Conservation (phyloP, 2,113 vertebrate genomes). For the Alouatta palliata region DNA sequence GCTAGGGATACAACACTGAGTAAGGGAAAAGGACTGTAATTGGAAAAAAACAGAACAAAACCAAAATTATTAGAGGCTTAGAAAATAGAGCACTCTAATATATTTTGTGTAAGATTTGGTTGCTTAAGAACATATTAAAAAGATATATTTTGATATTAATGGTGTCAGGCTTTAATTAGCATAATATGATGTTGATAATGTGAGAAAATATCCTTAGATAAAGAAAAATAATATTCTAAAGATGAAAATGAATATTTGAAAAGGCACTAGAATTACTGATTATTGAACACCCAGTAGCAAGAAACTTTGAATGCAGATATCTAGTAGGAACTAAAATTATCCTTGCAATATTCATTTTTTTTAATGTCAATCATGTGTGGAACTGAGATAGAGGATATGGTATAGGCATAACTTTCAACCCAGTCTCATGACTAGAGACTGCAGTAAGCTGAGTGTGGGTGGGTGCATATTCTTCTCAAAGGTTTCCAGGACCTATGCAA, state of each 20-base stretch:
- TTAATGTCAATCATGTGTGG: rapidly evolving
- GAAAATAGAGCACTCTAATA: background rate
- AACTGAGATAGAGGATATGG: background rate
- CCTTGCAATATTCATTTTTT: background rate
- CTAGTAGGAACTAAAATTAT: background rate
- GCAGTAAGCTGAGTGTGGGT: background rate
- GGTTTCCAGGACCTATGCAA: background rate
- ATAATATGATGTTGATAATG: background rate
- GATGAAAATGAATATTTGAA: background rate
- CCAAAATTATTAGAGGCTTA: background rate
- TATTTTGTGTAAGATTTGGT: background rate
- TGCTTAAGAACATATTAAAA: background rate
- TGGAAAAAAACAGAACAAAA: background rate
- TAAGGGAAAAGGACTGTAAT: background rate
- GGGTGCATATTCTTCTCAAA: background rate
- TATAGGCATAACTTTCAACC: background rate
- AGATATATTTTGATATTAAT: background rate
- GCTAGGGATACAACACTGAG: background rate
- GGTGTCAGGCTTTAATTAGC: background rate
- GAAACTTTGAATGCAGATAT: background rate
- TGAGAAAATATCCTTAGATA: background rate
- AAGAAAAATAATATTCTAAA: background rate
- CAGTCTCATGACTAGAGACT: background rate
- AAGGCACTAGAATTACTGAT: background rate
- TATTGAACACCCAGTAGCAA: background rate